phyloP scores from a whole-genome alignment of 2,888 invertebrate genomes.

The Altica lythri region DNA sequence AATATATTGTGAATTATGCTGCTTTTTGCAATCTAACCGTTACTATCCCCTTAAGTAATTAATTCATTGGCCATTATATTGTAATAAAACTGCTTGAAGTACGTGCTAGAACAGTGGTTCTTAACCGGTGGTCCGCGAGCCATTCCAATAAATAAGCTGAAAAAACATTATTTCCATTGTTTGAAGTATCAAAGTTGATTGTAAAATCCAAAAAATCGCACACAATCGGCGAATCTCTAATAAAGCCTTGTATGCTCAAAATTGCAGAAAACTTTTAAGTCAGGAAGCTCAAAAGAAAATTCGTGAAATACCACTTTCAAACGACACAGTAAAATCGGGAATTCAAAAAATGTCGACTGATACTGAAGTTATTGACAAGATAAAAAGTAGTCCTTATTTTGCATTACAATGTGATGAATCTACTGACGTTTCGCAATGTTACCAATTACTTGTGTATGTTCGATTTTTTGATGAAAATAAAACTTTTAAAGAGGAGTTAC shows the following conservation, averaged over 20 bases:
- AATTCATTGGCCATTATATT: no score
- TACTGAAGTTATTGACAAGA: neutral
- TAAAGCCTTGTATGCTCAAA: slow-evolving; percentile 12
- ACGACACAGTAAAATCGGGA: slow-evolving; percentile 30
- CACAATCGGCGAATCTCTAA: neutral
- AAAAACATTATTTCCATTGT: no score
- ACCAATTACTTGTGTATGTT: slow-evolving; percentile 33
- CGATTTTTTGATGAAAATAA: slow-evolving; percentile 30
- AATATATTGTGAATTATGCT: no score
- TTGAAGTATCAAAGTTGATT: no score
- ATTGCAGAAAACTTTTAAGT: no score
- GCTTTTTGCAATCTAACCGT: no score
- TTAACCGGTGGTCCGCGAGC: no score
- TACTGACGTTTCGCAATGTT: slow-evolving; percentile 34
- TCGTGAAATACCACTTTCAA: slow-evolving; percentile 32
- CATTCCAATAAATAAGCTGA: no score
- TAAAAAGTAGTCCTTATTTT: slow-evolving; percentile 23
- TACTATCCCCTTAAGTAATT: no score
- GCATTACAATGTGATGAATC: slow-evolving; percentile 35
- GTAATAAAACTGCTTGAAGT: no score
- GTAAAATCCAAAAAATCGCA: no score
- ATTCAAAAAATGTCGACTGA: slow-evolving; percentile 36
- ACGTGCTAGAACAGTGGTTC: no score
- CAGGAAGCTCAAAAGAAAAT: slow-evolving; percentile 17
- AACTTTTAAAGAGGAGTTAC: slow-evolving; percentile 12